Evolutionary conservation across 1,140 invertebrate genomes (phyloP), one percentile per base, ranked within the genome.

Genomic region (Leptoteleia sp.): DNA sequence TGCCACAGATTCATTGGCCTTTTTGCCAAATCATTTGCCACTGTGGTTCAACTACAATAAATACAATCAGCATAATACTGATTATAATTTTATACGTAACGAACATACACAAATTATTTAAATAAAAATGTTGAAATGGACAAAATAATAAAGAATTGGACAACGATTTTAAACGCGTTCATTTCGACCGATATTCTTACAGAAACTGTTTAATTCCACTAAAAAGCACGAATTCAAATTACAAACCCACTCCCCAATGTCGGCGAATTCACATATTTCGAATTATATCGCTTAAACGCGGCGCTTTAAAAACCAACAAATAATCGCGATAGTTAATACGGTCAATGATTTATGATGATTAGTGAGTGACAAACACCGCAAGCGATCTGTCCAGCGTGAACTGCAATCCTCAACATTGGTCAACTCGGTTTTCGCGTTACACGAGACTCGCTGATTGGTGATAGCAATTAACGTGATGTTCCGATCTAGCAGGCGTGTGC

Each of bases 381-480:
- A 50, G 29, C 54, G 43, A 47, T 78, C 37, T 68, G 40, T 57
- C 52, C 11, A 42, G 54, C 15, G 38, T 48, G 45, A 67, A 67
- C 45, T 55, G 40, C 47, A 78, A 78, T 67, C 47, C 38, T 72
- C 57, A 57, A 43, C 76, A 45, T 42, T 64, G 55, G 52, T 17
- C 48, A 57, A 48, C 50, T 45, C 25, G 68, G 54, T 72, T 78
- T 62, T 54, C 43, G 47, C 54, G 68, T 55, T 72, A 68, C 22
- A 68, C 12, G 55, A 48, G 52, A 76, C 64, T 64, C 79, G 80
- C 77, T 86, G 85, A 87, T 87, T 86, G 80, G 84, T 87, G 82
- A 83, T 82, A 77, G 84, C 82, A 85, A 87, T 87, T 87, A 84
- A 85, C 82, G 77, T 81, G 78, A 76, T 77, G 81, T 80, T 47